Evolutionary conservation across 2,113 vertebrate genomes (phyloP).

Genomic region (Campylorhamphus procurvoides): DNA sequence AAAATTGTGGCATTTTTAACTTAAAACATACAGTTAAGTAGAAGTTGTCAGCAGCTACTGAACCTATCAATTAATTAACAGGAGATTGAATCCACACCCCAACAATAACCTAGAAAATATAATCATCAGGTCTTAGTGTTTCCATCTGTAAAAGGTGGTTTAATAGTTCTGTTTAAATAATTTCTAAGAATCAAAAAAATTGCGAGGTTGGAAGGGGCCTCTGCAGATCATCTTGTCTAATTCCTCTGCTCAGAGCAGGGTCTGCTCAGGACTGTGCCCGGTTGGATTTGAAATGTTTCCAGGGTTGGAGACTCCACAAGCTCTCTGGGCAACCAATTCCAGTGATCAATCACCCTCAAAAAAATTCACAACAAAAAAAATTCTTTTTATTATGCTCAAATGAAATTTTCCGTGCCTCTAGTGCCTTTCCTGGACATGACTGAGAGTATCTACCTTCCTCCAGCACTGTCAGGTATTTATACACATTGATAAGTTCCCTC

Average conservation of each 20-base stretch:
- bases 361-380: background rate
- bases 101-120: background rate
- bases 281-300: background rate
- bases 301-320: background rate
- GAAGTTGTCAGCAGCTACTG: background rate
- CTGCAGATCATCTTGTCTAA: background rate
- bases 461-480: background rate
- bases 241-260: background rate
- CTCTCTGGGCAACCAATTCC: background rate
- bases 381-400: background rate
- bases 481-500: background rate
- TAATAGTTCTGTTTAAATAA: background rate
- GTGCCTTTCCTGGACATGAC: background rate
- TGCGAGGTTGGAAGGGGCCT: background rate
- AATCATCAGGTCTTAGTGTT: background rate
- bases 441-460: background rate
- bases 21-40: background rate
- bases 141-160: background rate
- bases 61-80: background rate
- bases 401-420: background rate
- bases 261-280: background rate
- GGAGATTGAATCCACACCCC: background rate
- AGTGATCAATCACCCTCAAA: background rate
- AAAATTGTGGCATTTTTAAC: background rate
- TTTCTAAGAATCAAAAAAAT: background rate